Conservation (phyloP, 2,888 invertebrate species). For the Pelosia muscerda region DNA sequence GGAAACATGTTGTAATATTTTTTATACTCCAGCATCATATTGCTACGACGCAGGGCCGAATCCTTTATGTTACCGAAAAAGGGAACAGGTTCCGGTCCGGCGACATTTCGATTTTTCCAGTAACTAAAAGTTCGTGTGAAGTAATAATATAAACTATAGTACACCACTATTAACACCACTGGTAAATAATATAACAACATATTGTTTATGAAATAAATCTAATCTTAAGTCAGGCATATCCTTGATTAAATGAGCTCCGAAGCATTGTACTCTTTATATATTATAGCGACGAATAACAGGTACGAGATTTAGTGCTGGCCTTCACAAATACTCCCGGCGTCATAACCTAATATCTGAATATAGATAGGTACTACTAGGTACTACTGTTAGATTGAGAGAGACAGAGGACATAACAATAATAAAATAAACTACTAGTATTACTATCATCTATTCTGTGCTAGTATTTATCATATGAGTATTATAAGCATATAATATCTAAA, state of each 20-base stretch:
- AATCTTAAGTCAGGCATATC: background rate
- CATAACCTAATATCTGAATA: background rate
- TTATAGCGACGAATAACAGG: background rate
- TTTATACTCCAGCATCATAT: conserved; percentile 36
- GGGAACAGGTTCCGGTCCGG: conserved; percentile 45
- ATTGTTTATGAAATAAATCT: background rate
- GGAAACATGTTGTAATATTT: conserved; percentile 48
- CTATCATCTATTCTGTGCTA: too few species aligned
- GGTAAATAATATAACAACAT: conserved; percentile 12
- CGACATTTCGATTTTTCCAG: conserved; percentile 44
- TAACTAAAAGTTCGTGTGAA: conserved; percentile 44
- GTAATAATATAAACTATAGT: conserved; percentile 30
- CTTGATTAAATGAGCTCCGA: background rate
- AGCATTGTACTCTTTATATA: background rate
- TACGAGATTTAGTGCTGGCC: background rate
- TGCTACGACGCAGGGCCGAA: conserved; percentile 31
- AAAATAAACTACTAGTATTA: too few species aligned
- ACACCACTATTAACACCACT: conserved; percentile 8
- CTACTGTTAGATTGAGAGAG: too few species aligned
- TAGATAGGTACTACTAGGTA: too few species aligned
- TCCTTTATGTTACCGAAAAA: conserved; percentile 53
- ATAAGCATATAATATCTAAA: background rate
- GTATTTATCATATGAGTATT: background rate
- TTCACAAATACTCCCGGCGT: background rate
- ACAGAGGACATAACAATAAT: too few species aligned